Base-by-base conservation (phyloP, 1,140 invertebrate genomes). In the Asobara japonica region DNA sequence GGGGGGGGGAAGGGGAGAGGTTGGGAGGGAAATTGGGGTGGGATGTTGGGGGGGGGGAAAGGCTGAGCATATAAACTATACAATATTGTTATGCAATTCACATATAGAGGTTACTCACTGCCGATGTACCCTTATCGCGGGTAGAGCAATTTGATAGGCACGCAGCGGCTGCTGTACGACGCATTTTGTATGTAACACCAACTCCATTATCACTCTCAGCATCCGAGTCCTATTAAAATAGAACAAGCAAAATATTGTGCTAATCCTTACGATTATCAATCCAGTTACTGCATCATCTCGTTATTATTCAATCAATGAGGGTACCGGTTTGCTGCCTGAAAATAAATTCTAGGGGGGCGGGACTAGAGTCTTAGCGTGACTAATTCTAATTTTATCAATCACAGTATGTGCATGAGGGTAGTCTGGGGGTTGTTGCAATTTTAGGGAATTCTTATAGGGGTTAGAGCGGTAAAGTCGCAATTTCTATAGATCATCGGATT, bases 171-270 rank as follows among this genome's bases (percentile, higher is more conserved):
- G 85, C 83, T 77, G 86, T 86, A 81, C 84, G 83, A 78, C 85
- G 85, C 74, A 85, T 78, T 82, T 86, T 87, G 79, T 88, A 87
- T 71, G 85, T 86, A 71, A 85, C 84, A 60, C 85, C 84, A 77
- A 88, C 82, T 67, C 85, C 86, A 67, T 80, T 74, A 78, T 87
- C 86, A 80, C 85, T 87, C 78, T 87, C 86, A 31, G 79, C 84
- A 72, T 88, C 86, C 71, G 85, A 88, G 78, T 88, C 86, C 78
- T 80, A 83, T 85, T 88, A 76, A 82, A 86, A 86, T 13, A 86
- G 78, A 76, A 83, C 68, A 78, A 76, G 83, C 83, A 45, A 45
- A 85, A 82, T 76, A 82, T 84, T 84, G 10, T 31, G n/a, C 60
- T 18, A 62, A 86, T 80, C 78, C 81, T 85, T 86, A 86, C 83